phyloP scores from a whole-genome alignment of 2,888 invertebrate species.

The Lasioglossum zephyrum region DNA sequence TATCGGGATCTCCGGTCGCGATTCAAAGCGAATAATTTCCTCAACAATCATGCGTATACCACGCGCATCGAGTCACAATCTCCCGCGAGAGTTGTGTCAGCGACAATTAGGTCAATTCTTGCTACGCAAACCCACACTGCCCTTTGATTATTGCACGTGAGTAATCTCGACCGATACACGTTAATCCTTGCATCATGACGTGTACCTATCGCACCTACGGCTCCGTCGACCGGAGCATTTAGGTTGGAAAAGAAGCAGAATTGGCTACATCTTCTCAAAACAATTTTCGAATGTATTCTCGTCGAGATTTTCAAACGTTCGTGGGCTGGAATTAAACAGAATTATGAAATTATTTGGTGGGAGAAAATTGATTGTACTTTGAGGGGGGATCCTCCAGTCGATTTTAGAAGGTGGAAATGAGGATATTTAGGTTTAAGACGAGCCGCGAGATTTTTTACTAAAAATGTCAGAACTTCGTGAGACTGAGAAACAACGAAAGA shows the following conservation, averaged over 20 bases:
- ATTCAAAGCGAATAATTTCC: background rate
- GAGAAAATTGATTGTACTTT: background rate
- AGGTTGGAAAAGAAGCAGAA: background rate
- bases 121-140: background rate
- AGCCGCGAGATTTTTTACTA: background rate
- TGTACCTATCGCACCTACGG: background rate
- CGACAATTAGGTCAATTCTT: conserved; percentile 4
- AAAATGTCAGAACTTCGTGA: background rate
- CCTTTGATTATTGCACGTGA: background rate
- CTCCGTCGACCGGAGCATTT: background rate
- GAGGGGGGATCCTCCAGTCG: background rate
- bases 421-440: background rate
- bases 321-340: background rate
- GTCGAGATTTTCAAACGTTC: background rate
- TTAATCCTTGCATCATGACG: background rate
- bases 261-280: too few relatives aligned
- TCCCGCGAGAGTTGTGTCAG: background rate
- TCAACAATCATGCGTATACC: background rate
- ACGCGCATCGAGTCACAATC: background rate
- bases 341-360: background rate
- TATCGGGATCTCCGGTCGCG: background rate
- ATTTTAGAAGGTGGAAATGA: background rate
- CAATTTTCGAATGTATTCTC: background rate
- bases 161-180: background rate
- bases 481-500: background rate